Percentiles rank a stretch among this genome's conserved stretches.
Evolutionary conservation across 2,113 vertebrate genomes (phyloP).

Genomic region (Calidris pugnax): DNA sequence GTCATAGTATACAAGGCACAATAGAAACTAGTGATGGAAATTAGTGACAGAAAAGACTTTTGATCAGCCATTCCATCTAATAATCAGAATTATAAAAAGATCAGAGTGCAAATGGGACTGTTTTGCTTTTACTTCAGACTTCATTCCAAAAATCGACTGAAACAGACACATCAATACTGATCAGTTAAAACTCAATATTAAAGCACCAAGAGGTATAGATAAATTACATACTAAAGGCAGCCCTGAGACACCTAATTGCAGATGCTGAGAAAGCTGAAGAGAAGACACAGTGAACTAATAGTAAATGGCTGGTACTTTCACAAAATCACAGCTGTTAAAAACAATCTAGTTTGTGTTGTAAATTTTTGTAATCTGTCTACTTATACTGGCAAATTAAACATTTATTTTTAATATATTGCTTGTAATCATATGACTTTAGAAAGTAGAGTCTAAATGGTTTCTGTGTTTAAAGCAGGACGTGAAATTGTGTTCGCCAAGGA

Average conservation of each 20-base stretch:
- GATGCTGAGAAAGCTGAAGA: background rate
- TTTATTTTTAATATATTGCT: background rate
- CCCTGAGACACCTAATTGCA: background rate
- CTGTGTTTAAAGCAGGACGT: background rate
- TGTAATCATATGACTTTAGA: background rate
- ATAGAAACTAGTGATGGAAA: background rate
- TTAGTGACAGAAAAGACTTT: background rate
- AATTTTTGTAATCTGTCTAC: background rate
- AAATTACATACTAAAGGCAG: background rate
- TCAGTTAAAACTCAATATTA: background rate
- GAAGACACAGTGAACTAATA: background rate
- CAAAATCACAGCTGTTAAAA: background rate
- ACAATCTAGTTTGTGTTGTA: background rate
- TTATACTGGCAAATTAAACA: background rate
- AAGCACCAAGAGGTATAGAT: background rate
- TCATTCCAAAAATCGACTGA: background rate
- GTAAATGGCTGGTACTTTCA: background rate
- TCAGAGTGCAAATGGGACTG: background rate
- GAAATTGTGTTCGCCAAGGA: background rate
- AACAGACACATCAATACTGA: background rate
- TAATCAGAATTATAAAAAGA: background rate
- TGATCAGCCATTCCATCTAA: background rate
- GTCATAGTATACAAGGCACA: background rate
- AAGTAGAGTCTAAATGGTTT: background rate
- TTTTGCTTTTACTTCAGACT: background rate